Percentiles rank a stretch among this genome's conserved stretches.
phyloP scores from a whole-genome alignment of 2,888 invertebrate species.

The Pachycephus smyrnensis region DNA sequence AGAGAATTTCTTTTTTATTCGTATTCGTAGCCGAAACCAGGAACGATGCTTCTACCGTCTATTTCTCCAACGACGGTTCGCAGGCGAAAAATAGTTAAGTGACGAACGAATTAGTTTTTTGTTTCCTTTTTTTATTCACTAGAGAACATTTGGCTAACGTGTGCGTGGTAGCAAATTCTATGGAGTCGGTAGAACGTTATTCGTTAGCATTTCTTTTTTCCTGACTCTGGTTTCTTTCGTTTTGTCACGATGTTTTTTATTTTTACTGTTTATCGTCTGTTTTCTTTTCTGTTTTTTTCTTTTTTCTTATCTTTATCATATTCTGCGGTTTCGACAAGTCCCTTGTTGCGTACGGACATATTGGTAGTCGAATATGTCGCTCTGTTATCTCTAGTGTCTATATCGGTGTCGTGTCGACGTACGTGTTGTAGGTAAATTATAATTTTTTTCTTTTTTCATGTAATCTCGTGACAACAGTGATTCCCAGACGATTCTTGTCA shows the following conservation, averaged over 20 bases:
- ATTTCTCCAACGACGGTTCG: constrained; percentile 4
- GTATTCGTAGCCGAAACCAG: constrained; percentile 1
- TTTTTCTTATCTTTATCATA: background rate
- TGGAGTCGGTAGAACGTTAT: background rate
- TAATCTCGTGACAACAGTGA: background rate
- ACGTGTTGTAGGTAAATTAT: background rate
- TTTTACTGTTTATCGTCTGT: background rate
- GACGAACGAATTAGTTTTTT: background rate
- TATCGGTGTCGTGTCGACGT: background rate
- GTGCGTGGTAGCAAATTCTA: background rate
- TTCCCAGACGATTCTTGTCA: background rate
- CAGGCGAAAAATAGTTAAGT: constrained; percentile 8
- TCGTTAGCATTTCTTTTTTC: background rate
- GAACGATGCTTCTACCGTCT: background rate
- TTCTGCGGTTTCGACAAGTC: background rate
- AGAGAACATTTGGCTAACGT: background rate
- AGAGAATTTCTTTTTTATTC: constrained; percentile 3
- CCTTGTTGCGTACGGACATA: background rate
- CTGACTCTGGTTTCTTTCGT: background rate
- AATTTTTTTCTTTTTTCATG: background rate
- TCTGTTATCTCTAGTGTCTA: background rate
- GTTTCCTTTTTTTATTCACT: background rate
- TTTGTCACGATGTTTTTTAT: too few species aligned
- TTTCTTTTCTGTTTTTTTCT: too few species aligned
- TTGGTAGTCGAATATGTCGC: background rate